A percentile compares a stretch with the other conserved stretches of the same genome.
Evolutionary conservation across 1,140 invertebrate species (phyloP).

Genomic region (Trichoplusia ni): DNA sequence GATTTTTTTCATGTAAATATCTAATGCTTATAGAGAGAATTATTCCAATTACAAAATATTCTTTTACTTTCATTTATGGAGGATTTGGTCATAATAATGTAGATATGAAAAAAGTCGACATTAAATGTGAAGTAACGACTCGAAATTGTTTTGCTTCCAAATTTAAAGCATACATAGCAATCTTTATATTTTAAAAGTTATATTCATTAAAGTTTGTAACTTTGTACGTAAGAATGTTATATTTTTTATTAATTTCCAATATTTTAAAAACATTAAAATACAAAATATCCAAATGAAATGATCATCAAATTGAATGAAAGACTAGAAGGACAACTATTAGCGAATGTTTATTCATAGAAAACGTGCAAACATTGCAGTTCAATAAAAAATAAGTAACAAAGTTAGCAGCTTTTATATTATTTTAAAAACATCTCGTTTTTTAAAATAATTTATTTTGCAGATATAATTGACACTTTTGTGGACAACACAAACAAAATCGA

Average conservation of each 20-base stretch:
- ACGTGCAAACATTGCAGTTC: neutral
- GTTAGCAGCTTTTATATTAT: neutral
- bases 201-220: constrained; percentile 2
- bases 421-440: neutral
- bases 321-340: constrained; percentile 26
- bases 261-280: constrained; percentile 13
- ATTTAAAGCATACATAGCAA: constrained; percentile 9
- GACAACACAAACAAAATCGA: constrained; percentile 45
- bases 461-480: constrained; percentile 51
- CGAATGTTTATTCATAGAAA: constrained; percentile 8
- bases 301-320: constrained; percentile 18
- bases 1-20: constrained; percentile 76
- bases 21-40: constrained; percentile 78
- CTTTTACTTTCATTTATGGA: constrained; percentile 51
- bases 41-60: constrained; percentile 73
- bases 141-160: constrained; percentile 22
- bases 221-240: constrained; percentile 7
- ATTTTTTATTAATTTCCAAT: constrained; percentile 4
- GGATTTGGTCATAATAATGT: constrained; percentile 60
- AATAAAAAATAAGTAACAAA: neutral
- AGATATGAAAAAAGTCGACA: constrained; percentile 20
- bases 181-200: neutral
- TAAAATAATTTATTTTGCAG: neutral
- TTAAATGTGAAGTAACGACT: constrained; percentile 20
- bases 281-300: constrained; percentile 11